Conservation (phyloP, 2,888 invertebrate species). For the Lomographa bimaculata region DNA sequence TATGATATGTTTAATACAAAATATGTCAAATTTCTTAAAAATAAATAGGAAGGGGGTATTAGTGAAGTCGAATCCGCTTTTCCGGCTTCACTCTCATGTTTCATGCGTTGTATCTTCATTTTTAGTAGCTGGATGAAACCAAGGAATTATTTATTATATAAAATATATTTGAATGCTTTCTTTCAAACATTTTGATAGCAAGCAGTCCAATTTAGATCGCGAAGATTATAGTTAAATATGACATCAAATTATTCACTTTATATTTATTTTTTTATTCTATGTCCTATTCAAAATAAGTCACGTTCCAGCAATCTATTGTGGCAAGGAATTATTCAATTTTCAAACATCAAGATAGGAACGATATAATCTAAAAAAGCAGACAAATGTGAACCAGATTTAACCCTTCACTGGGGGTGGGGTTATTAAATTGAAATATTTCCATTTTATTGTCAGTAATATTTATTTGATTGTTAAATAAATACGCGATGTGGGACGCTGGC, state of each 20-base stretch:
- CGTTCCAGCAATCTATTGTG: conserved; percentile 51
- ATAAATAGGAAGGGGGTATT: too few species aligned
- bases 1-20: too few species aligned
- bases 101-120: too few species aligned
- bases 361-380: conserved; percentile 68
- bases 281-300: conserved; percentile 47
- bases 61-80: too few species aligned
- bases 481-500: conserved; percentile 76
- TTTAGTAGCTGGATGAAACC: too few species aligned
- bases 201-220: neutral
- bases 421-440: conserved; percentile 82
- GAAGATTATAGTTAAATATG: conserved; percentile 31
- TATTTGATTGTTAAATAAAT: conserved; percentile 83
- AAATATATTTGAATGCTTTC: too few species aligned
- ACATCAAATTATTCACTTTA: conserved; percentile 47
- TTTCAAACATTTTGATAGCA: too few species aligned
- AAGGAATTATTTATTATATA: too few species aligned
- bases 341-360: conserved; percentile 72
- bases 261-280: too few species aligned
- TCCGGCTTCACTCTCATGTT: too few species aligned
- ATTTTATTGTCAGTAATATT: conserved; percentile 82
- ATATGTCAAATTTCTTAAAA: too few species aligned
- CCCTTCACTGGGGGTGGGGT: conserved; percentile 73
- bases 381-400: conserved; percentile 61
- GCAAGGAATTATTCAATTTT: conserved; percentile 72